Evolutionary conservation across 2,888 invertebrate genomes (phyloP).

Genomic region (Macroteleia sp.): DNA sequence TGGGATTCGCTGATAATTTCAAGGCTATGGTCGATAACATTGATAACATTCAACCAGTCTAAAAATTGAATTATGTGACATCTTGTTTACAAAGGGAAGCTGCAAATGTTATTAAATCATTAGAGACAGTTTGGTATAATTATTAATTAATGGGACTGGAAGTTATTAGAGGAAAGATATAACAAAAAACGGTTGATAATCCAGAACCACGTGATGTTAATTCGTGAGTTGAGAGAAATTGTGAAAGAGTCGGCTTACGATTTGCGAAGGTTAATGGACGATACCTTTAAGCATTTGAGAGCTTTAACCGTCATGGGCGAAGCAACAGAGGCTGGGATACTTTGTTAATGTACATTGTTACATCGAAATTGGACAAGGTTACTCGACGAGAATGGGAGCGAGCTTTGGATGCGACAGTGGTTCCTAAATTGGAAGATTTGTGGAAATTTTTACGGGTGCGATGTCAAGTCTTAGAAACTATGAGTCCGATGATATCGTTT

Average conservation of each 20-base stretch:
- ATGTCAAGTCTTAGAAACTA: constrained; percentile 8
- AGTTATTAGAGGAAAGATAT: not conserved
- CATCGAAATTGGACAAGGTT: constrained; percentile 1
- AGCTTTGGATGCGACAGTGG: not conserved
- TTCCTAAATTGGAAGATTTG: constrained; percentile 19
- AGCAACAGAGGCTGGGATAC: constrained; percentile 19
- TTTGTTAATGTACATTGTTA: constrained; percentile 6
- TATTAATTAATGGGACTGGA: not conserved
- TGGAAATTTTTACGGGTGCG: constrained; percentile 11
- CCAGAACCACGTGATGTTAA: constrained; percentile 2
- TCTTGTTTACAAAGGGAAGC: constrained; percentile 43
- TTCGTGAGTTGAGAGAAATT: not conserved
- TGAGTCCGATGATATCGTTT: not conserved
- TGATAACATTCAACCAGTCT: constrained; percentile 38
- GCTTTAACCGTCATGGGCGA: constrained; percentile 4
- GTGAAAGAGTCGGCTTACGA: not conserved
- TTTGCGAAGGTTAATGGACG: constrained; percentile 16
- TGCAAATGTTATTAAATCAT: constrained; percentile 31
- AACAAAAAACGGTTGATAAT: not conserved
- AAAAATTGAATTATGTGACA: constrained; percentile 56
- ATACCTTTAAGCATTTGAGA: constrained; percentile 16
- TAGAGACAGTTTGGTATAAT: constrained; percentile 15
- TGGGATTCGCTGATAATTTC: constrained; percentile 55
- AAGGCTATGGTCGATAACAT: constrained; percentile 56
- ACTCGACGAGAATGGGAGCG: constrained; percentile 31